Conservation (phyloP, 2,113 vertebrate genomes). For the Daboia siamensis region DNA sequence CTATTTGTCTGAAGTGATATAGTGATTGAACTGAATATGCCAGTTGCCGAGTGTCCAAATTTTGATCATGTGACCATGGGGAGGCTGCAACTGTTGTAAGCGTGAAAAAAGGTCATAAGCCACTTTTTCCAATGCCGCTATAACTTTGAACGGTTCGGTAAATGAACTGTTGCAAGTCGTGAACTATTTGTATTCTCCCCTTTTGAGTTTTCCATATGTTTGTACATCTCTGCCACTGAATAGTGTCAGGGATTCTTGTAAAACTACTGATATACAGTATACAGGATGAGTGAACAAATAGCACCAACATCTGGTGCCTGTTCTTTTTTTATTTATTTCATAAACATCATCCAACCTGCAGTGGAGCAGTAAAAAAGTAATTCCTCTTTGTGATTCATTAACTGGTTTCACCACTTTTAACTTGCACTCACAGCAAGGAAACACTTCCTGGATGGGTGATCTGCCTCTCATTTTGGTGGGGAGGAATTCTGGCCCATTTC, state of each 20-base stretch:
- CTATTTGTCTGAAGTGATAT: no score
- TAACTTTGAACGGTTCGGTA: background rate
- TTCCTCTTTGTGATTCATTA: background rate
- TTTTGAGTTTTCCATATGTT: background rate
- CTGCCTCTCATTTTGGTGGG: background rate
- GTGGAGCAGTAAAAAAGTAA: background rate
- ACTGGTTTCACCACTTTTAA: background rate
- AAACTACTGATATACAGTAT: background rate
- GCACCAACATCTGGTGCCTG: background rate
- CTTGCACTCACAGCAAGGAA: background rate
- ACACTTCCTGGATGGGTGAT: background rate
- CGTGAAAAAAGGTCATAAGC: background rate
- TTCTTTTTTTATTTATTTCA: background rate
- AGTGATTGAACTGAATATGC: no score
- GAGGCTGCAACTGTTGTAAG: background rate
- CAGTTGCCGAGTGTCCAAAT: background rate
- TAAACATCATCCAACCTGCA: background rate
- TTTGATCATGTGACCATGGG: background rate
- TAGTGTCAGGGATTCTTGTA: background rate
- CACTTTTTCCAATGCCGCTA: background rate
- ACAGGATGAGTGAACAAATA: background rate
- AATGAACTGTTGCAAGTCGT: background rate
- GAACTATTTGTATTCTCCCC: background rate
- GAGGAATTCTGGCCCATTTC: background rate
- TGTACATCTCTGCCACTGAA: background rate